Evolutionary conservation across 2,113 vertebrate species (phyloP).

Genomic region (Anarrhichthys ocellatus): DNA sequence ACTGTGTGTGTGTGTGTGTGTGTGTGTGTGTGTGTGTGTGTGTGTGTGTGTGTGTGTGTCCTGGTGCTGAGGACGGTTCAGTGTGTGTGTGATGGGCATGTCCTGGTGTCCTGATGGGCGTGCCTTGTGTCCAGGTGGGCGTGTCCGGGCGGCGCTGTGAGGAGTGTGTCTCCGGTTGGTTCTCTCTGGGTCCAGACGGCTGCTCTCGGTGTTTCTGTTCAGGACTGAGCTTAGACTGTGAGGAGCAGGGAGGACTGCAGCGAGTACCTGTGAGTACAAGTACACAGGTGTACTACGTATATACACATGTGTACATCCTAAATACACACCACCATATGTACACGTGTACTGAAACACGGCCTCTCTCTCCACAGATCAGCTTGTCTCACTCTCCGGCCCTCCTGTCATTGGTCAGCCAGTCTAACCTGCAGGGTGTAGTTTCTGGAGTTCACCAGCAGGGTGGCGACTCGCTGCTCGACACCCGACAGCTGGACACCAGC

Average conservation of each 20-base stretch:
- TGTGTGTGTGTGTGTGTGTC: conserved; percentile 71
- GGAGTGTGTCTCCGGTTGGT: conserved; percentile 88
- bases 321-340: neutral
- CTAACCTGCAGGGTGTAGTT: conserved; percentile 83
- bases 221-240: conserved; percentile 86
- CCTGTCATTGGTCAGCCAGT: conserved; percentile 87
- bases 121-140: conserved; percentile 82
- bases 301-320: neutral
- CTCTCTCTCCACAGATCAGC: conserved; percentile 29
- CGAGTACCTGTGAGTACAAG: conserved; percentile 82
- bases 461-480: conserved; percentile 87
- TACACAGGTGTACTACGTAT: neutral
- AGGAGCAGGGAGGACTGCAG: conserved; percentile 85
- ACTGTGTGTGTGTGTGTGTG: conserved; percentile 91
- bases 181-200: conserved; percentile 85
- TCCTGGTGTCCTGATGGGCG: neutral
- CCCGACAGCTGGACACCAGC: conserved; percentile 74
- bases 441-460: conserved; percentile 88
- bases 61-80: too few relatives aligned
- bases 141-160: conserved; percentile 89
- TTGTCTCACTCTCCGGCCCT: neutral
- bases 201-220: conserved; percentile 93
- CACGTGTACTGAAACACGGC: neutral
- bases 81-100: conserved; percentile 77
- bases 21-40: conserved; percentile 77